Conservation (phyloP, 2,888 invertebrate species). For the Diogma glabrata region DNA sequence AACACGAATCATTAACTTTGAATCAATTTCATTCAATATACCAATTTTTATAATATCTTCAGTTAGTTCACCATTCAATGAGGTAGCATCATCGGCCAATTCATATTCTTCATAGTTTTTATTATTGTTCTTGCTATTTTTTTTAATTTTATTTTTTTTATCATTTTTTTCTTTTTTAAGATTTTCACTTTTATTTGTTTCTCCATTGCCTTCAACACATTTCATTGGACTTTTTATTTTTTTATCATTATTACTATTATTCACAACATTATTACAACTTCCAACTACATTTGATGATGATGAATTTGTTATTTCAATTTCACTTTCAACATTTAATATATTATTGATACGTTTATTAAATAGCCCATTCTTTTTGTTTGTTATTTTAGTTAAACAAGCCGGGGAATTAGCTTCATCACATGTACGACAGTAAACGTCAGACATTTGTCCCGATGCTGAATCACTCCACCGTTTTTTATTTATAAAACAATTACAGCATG, state of each 20-base stretch:
- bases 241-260: conserved; percentile 13
- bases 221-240: conserved; percentile 13
- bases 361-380: conserved; percentile 24
- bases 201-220: conserved; percentile 13
- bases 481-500: conserved; percentile 36
- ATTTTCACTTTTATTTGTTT: conserved; percentile 12
- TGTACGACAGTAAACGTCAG: conserved; percentile 47
- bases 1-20: conserved; percentile 40
- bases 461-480: conserved; percentile 28
- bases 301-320: conserved; percentile 25
- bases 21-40: conserved; percentile 37
- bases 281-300: conserved; percentile 13
- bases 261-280: neutral
- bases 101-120: conserved; percentile 39
- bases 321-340: conserved; percentile 34
- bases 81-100: conserved; percentile 42
- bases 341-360: conserved; percentile 29
- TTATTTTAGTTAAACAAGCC: conserved; percentile 40
- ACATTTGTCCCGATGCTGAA: conserved; percentile 38
- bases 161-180: conserved; percentile 19
- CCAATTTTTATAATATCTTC: conserved; percentile 37
- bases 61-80: conserved; percentile 32
- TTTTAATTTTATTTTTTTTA: conserved; percentile 17
- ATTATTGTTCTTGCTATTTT: conserved; percentile 19
- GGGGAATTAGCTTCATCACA: conserved; percentile 35